Conservation (phyloP, 2,888 invertebrate species). For the Drosophila infuscata region DNA sequence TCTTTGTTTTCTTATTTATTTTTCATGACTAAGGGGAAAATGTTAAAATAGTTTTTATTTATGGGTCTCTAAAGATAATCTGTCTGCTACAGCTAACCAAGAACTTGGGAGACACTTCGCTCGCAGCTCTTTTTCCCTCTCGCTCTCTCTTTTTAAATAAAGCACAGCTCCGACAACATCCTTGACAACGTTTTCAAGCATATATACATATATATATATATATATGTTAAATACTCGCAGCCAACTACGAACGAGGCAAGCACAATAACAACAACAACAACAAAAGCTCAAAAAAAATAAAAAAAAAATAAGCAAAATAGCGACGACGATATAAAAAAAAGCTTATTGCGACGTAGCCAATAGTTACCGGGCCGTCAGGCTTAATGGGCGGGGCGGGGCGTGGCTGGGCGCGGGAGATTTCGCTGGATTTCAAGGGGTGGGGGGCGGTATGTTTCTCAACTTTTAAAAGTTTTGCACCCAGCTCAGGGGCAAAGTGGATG, state of each 20-base stretch:
- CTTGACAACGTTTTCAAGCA: constrained; percentile 50
- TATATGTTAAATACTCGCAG: constrained; percentile 56
- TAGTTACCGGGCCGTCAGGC: constrained; percentile 22
- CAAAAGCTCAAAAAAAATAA: constrained; percentile 40
- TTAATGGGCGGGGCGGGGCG: not conserved
- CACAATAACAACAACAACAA: constrained; percentile 23
- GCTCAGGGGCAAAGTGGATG: constrained; percentile 35
- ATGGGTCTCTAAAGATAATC: constrained; percentile 15
- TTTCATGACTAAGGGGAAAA: not conserved
- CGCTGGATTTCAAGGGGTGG: not conserved
- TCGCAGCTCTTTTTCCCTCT: not conserved
- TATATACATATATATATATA: constrained; percentile 3
- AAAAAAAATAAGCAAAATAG: constrained; percentile 29
- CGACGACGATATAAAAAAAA: constrained; percentile 28
- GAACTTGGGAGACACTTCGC: constrained; percentile 13
- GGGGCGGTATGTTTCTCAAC: constrained; percentile 8
- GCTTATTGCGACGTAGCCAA: constrained; percentile 58
- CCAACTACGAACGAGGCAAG: constrained; percentile 17
- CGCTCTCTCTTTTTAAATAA: constrained; percentile 5
- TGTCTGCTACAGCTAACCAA: constrained; percentile 7
- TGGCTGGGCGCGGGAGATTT: not conserved
- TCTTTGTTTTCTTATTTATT: not conserved
- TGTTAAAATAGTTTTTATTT: constrained; percentile 11
- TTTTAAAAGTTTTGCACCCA: constrained; percentile 45
- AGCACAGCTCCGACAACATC: constrained; percentile 36